A percentile compares a stretch with the other conserved stretches of the same genome.
Evolutionary conservation across 2,888 invertebrate species (phyloP).

Genomic region (Lithophane ornitopus): DNA sequence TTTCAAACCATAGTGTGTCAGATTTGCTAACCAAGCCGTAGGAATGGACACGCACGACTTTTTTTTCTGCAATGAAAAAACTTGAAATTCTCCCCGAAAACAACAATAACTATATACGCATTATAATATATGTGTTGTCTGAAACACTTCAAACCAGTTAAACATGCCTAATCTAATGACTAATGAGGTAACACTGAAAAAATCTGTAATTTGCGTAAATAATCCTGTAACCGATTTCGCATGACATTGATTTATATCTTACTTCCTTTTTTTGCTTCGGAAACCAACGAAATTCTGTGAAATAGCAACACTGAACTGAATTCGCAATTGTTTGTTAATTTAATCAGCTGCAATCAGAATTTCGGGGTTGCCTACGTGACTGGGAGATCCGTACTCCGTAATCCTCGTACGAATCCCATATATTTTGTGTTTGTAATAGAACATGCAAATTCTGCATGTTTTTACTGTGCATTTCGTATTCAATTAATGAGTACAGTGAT

Average conservation of each 20-base stretch:
- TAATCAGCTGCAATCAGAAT: slow-evolving; percentile 30
- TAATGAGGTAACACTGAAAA: background rate
- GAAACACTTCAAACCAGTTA: slow-evolving; percentile 3
- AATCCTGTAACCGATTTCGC: background rate
- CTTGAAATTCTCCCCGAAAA: background rate
- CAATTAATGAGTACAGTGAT: slow-evolving; percentile 48
- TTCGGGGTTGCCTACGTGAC: slow-evolving; percentile 45
- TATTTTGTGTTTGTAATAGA: slow-evolving; percentile 23
- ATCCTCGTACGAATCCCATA: slow-evolving; percentile 17
- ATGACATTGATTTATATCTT: slow-evolving; percentile 33
- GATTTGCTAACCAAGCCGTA: too few species aligned
- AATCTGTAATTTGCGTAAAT: slow-evolving; percentile 8
- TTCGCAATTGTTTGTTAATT: slow-evolving; percentile 28
- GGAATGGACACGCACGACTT: too few species aligned
- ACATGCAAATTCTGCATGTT: slow-evolving; percentile 25
- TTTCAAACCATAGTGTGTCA: too few species aligned
- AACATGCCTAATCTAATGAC: too few species aligned
- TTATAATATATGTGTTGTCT: background rate
- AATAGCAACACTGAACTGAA: slow-evolving; percentile 22
- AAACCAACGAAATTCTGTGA: slow-evolving; percentile 18
- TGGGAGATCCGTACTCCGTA: slow-evolving; percentile 21
- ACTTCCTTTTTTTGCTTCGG: slow-evolving; percentile 22
- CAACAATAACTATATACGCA: background rate
- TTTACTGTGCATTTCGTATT: slow-evolving; percentile 27
- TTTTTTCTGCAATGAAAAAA: too few species aligned